Percentiles rank a stretch among this genome's conserved stretches.
These are phyloP conservation scores for Melipona bicolor DNA, from an alignment of 2,888 invertebrate genomes.

Conservation along the genomic window DNA sequence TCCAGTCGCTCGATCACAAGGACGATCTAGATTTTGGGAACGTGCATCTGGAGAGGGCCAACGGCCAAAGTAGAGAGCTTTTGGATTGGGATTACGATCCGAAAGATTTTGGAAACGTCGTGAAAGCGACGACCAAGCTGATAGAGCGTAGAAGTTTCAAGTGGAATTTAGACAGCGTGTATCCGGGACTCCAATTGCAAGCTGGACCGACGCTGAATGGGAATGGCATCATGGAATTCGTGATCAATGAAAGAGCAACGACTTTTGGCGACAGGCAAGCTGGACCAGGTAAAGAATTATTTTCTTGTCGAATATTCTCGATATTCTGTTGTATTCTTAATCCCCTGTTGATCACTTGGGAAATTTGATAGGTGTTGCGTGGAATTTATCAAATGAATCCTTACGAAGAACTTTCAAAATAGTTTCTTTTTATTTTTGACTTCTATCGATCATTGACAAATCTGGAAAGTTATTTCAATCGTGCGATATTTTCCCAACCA, in stretches of 20 bases:
- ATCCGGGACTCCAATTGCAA: slow-evolving; percentile 91
- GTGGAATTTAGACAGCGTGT: slow-evolving; percentile 90
- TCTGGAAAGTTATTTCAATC: no score
- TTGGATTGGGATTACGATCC: slow-evolving; percentile 90
- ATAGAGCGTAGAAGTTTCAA: slow-evolving; percentile 90
- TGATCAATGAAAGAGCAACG: slow-evolving; percentile 86
- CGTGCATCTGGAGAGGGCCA: slow-evolving; percentile 87
- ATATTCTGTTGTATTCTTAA: neutral
- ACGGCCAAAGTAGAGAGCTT: slow-evolving; percentile 87
- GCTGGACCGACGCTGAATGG: slow-evolving; percentile 90
- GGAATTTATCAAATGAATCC: no score
- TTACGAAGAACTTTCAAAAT: no score
- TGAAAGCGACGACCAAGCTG: slow-evolving; percentile 79
- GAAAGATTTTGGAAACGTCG: slow-evolving; percentile 88
- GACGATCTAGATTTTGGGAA: slow-evolving; percentile 88
- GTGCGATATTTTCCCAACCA: neutral
- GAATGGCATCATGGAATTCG: slow-evolving; percentile 91
- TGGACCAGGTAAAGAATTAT: slow-evolving; percentile 86
- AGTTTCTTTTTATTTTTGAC: no score
- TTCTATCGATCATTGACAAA: no score
- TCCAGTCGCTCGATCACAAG: slow-evolving; percentile 88
- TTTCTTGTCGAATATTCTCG: neutral
- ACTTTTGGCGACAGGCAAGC: slow-evolving; percentile 86
- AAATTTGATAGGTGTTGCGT: neutral
- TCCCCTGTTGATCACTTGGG: neutral